These are phyloP conservation scores for Phalangium opilio DNA, from an alignment of 2,888 invertebrate species.

Conservation along the genomic window DNA sequence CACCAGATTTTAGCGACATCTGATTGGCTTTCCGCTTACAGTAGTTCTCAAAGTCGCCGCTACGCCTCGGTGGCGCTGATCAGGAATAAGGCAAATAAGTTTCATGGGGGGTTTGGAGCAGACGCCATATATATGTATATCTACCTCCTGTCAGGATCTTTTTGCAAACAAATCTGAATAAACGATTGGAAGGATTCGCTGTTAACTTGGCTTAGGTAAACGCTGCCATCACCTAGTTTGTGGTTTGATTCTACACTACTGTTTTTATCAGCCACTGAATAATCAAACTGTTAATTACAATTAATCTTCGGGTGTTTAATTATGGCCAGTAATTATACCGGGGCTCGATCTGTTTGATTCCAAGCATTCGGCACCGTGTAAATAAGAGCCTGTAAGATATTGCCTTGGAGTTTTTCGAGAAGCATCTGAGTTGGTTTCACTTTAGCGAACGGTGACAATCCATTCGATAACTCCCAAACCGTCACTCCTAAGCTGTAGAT, in stretches of 20 bases:
- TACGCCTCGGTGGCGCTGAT: too few relatives aligned
- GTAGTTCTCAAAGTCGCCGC: too few relatives aligned
- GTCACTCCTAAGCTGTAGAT: conserved; percentile 80
- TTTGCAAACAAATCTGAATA: conserved; percentile 52
- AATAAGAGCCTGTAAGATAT: too few relatives aligned
- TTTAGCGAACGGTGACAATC: conserved; percentile 69
- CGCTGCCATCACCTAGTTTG: conserved; percentile 24
- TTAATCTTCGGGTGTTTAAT: too few relatives aligned
- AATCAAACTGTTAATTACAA: background rate
- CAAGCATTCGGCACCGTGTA: background rate
- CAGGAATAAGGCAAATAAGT: too few relatives aligned
- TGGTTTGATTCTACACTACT: conserved; percentile 54
- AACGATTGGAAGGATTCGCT: conserved; percentile 61
- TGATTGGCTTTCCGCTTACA: too few relatives aligned
- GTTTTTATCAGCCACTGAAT: conserved; percentile 40
- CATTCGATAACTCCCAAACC: conserved; percentile 75
- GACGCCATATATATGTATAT: background rate
- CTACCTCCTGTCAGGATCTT: conserved; percentile 46
- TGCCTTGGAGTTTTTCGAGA: conserved; percentile 71
- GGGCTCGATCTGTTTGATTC: conserved; percentile 4
- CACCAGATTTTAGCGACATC: too few relatives aligned
- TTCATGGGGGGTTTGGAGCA: too few relatives aligned
- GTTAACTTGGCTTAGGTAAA: background rate
- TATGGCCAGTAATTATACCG: conserved; percentile 9
- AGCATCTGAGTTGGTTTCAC: conserved; percentile 77